phyloP scores from a whole-genome alignment of 2,888 invertebrate species.

The Lagria hirta region DNA sequence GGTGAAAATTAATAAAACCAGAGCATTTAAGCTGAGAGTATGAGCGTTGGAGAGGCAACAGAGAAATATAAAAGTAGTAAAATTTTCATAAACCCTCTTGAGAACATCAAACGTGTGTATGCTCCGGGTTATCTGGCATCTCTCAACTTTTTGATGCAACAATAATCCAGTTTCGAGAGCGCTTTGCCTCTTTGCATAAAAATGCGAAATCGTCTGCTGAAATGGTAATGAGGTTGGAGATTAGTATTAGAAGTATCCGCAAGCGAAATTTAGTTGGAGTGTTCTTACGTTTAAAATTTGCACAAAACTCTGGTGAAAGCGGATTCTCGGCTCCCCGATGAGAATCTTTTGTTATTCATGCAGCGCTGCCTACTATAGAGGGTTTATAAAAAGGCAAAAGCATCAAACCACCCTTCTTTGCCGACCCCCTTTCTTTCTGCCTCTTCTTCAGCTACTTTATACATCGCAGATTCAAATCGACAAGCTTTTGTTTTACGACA shows the following conservation, averaged over 20 bases:
- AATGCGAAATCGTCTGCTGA: constrained; percentile 24
- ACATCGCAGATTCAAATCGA: constrained; percentile 31
- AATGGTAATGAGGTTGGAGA: constrained; percentile 39
- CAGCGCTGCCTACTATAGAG: constrained; percentile 44
- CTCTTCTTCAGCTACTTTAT: constrained; percentile 30
- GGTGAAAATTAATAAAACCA: no score
- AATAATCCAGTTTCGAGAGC: no score
- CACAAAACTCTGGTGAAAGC: constrained; percentile 42
- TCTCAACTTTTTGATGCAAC: no score
- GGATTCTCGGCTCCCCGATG: constrained; percentile 41
- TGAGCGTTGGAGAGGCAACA: no score
- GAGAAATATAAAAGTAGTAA: no score
- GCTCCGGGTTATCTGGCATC: no score
- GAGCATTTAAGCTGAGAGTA: no score
- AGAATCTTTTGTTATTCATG: constrained; percentile 51
- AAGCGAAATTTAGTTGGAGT: constrained; percentile 35
- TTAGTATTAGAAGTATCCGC: constrained; percentile 37
- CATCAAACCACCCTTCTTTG: constrained; percentile 34
- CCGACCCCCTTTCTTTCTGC: constrained; percentile 25
- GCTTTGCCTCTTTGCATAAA: constrained; percentile 14
- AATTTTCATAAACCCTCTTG: no score
- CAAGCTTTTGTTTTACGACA: constrained; percentile 30
- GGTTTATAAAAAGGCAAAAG: constrained; percentile 45
- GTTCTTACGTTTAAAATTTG: constrained; percentile 42
- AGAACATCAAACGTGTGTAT: no score